phyloP scores from a whole-genome alignment of 2,797 vertebrate species.

The Aratinga solstitialis region DNA sequence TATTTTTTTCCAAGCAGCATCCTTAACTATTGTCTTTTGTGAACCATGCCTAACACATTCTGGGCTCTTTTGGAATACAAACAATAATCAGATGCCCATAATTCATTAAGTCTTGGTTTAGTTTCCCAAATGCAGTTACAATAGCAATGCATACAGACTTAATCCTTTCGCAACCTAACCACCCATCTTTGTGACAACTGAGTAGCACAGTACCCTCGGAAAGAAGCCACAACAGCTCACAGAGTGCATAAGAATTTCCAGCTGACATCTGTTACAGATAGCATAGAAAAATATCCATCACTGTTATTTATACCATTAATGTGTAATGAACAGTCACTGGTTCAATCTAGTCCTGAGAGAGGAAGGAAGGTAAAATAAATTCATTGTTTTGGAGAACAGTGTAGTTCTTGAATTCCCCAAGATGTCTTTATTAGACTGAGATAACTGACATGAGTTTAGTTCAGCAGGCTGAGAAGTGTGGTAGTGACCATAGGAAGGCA shows the following conservation, averaged over 20 bases:
- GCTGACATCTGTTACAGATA: conserved; percentile 5
- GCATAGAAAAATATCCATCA: neutral
- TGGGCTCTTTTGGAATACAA: conserved; percentile 23
- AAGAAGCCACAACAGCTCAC: neutral
- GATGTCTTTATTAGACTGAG: neutral
- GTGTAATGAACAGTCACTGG: neutral
- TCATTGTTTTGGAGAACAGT: neutral
- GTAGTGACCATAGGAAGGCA: neutral
- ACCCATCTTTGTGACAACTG: conserved; percentile 3
- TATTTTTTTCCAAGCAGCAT: neutral
- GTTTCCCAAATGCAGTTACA: conserved; percentile 44
- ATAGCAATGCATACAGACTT: conserved; percentile 40
- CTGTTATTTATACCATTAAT: neutral
- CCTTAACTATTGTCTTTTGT: conserved; percentile 36
- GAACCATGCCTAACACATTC: conserved; percentile 19
- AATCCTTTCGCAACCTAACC: conserved; percentile 21
- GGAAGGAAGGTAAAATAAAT: conserved; percentile 6
- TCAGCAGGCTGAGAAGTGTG: neutral
- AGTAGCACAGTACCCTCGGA: neutral
- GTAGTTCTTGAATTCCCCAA: neutral
- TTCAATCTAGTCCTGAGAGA: neutral
- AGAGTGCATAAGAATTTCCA: neutral
- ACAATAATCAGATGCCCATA: conserved; percentile 23
- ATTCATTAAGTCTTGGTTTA: conserved; percentile 41
- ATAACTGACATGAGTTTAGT: neutral